These are phyloP conservation scores for Limnodromus scolopaceus DNA, from an alignment of 2,797 vertebrate genomes.

Conservation along the genomic window DNA sequence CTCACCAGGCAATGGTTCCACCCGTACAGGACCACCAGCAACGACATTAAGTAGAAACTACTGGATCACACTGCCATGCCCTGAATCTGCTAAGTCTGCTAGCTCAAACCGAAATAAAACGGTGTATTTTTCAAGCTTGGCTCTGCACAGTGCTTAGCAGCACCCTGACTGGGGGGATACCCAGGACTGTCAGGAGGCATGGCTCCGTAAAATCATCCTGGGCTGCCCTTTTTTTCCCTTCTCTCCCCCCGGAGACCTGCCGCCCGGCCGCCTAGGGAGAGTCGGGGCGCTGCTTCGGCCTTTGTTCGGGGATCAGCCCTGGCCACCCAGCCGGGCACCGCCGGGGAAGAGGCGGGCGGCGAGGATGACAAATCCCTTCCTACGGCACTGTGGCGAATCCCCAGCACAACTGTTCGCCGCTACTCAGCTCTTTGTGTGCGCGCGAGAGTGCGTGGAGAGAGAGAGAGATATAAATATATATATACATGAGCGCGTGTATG, in stretches of 20 bases:
- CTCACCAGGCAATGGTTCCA: not conserved
- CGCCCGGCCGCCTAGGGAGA: not conserved
- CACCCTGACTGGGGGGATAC: not conserved
- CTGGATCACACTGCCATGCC: not conserved
- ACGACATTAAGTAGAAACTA: not conserved
- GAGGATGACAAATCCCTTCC: slow-evolving; percentile 30
- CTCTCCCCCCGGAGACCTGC: not conserved
- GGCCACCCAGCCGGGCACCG: not conserved
- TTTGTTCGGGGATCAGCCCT: not conserved
- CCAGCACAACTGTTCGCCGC: not conserved
- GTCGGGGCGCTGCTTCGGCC: not conserved
- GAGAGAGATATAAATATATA: not conserved
- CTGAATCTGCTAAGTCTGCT: not conserved
- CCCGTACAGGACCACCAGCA: not conserved
- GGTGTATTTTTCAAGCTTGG: not conserved
- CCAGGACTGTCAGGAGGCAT: not conserved
- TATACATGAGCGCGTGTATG: slow-evolving; percentile 15
- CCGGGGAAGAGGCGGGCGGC: not conserved
- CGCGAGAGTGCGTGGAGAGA: rapidly evolving
- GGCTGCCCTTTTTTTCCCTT: not conserved
- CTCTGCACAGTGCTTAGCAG: not conserved
- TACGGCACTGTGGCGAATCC: not conserved
- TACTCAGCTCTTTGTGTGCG: slow-evolving; percentile 13
- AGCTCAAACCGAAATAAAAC: not conserved
- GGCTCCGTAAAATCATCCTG: not conserved